Percentiles rank a stretch among this genome's conserved stretches.
Evolutionary conservation across 2,888 invertebrate genomes (phyloP).

Genomic region (Exocentrus adspersus): DNA sequence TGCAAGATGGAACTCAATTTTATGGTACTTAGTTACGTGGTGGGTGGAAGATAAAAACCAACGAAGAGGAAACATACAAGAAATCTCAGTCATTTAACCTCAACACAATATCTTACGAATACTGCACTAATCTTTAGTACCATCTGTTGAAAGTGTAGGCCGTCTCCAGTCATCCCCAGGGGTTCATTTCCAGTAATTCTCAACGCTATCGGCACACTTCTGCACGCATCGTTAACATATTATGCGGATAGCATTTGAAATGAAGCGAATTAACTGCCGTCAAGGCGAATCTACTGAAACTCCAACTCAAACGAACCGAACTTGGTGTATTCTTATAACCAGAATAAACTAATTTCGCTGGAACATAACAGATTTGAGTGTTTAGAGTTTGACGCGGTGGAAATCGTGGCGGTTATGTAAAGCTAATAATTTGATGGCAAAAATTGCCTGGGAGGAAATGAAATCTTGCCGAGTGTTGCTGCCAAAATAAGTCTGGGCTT

Average conservation of each 20-base stretch:
- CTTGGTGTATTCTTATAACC: conserved; percentile 33
- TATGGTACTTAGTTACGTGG: neutral
- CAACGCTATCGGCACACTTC: conserved; percentile 49
- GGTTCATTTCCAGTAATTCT: conserved; percentile 49
- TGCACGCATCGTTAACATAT: conserved; percentile 55
- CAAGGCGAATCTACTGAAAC: conserved; percentile 20
- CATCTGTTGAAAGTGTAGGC: conserved; percentile 47
- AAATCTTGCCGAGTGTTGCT: too few species aligned
- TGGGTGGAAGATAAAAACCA: conserved; percentile 4
- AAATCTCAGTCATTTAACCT: conserved; percentile 37
- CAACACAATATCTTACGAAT: conserved; percentile 46
- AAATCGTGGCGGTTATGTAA: conserved; percentile 3
- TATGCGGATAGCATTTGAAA: conserved; percentile 55
- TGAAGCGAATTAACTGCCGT: conserved; percentile 50
- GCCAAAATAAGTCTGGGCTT: too few species aligned
- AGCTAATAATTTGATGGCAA: neutral
- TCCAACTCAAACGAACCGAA: conserved; percentile 24
- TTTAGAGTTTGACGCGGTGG: conserved; percentile 9
- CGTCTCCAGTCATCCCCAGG: conserved; percentile 42
- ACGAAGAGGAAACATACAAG: conserved; percentile 17
- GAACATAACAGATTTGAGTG: conserved; percentile 10
- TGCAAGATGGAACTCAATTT: too few species aligned
- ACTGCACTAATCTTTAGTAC: conserved; percentile 48
- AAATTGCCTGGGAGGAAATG: too few species aligned
- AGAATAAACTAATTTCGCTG: conserved; percentile 33